A percentile compares a stretch with the other conserved stretches of the same genome.
Conservation (phyloP, 2,797 vertebrate genomes). For the Thamnophis elegans region DNA sequence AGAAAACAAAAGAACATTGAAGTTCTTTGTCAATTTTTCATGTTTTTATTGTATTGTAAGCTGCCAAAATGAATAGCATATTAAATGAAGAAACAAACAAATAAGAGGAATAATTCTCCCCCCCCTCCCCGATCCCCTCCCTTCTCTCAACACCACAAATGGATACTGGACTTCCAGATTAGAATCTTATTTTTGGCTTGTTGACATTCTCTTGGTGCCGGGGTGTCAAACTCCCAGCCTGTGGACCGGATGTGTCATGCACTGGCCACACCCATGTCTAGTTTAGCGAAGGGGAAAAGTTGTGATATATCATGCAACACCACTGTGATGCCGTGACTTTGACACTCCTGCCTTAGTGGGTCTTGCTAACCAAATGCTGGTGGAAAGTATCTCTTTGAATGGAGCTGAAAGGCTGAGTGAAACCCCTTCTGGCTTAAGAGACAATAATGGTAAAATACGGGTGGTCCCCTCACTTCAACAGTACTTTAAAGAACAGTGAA, state of each 20-base stretch:
- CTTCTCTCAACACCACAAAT: not conserved
- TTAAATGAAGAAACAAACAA: not conserved
- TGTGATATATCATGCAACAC: too few species aligned
- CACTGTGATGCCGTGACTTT: too few species aligned
- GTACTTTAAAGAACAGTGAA: not conserved
- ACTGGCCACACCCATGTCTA: too few species aligned
- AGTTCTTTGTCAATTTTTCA: too few species aligned
- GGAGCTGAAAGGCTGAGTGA: not conserved
- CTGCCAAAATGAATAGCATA: not conserved
- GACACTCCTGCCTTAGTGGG: not conserved
- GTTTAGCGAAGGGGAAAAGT: too few species aligned
- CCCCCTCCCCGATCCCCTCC: not conserved
- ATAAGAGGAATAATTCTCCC: not conserved
- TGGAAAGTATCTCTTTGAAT: not conserved
- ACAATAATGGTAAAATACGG: not conserved
- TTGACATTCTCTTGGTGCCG: not conserved
- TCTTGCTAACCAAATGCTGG: not conserved
- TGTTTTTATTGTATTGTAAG: not conserved
- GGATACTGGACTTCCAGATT: not conserved
- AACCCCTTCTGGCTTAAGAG: not conserved
- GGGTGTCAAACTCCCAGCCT: too few species aligned
- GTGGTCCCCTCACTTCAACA: not conserved
- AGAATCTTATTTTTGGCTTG: not conserved
- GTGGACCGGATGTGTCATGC: too few species aligned
- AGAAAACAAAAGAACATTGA: too few species aligned